phyloP scores from a whole-genome alignment of 2,113 vertebrate genomes.

The Oophaga pumilio region DNA sequence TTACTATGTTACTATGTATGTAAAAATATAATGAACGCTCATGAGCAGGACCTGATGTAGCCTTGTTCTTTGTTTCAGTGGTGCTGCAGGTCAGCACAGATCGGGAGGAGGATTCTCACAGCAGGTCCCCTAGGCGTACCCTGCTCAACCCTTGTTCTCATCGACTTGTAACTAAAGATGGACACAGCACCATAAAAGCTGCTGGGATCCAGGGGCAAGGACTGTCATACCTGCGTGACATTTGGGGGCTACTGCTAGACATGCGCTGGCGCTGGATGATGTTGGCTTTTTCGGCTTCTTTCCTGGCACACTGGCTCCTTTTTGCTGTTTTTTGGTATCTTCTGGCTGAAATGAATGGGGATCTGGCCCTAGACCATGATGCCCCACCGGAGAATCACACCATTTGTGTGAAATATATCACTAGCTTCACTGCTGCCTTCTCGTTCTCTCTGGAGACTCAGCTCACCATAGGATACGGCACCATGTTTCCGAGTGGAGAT shows the following conservation, averaged over 20 bases:
- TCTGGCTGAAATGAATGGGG: conserved; percentile 91
- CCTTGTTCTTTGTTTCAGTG: conserved; percentile 41
- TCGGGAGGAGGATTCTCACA: conserved; percentile 69
- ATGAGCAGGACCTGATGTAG: background rate
- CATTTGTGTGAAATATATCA: conserved; percentile 95
- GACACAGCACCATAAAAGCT: conserved; percentile 79
- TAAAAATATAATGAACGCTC: background rate
- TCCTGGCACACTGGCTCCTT: conserved; percentile 93
- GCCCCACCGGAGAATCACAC: conserved; percentile 89
- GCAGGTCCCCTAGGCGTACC: conserved; percentile 77
- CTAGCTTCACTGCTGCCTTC: conserved; percentile 93
- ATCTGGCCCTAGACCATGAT: conserved; percentile 89
- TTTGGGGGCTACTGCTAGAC: conserved; percentile 91
- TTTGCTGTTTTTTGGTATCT: conserved; percentile 97
- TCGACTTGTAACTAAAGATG: conserved; percentile 92
- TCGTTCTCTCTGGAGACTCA: conserved; percentile 97
- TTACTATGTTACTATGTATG: too few species aligned
- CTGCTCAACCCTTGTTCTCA: conserved; percentile 75
- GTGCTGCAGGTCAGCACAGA: conserved; percentile 64
- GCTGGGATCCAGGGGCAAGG: conserved; percentile 73
- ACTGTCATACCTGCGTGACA: conserved; percentile 81
- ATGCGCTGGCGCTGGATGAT: conserved; percentile 98
- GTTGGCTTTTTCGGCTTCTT: conserved; percentile 89
- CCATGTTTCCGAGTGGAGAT: conserved; percentile 96
- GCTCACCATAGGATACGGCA: conserved; percentile 96